Evolutionary conservation across 2,797 vertebrate species (phyloP), one percentile per base, ranked within the genome.

Genomic region (Pseudochirops cupreus): DNA sequence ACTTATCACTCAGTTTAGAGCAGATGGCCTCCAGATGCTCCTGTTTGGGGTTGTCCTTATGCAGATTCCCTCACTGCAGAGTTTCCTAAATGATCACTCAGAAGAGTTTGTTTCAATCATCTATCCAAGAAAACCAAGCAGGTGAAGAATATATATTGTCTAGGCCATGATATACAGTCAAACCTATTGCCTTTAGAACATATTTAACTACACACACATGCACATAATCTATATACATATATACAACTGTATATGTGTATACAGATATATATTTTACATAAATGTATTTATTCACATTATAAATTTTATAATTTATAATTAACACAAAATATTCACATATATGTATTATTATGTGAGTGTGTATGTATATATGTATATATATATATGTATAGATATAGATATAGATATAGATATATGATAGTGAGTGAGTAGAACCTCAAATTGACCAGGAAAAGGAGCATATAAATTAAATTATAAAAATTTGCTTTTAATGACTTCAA

Each of bases 321-420:
- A n/a, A 67, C 13, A 59, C 33, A 16, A 33, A 67, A n/a, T 59
- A 58, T 58, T 58, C 5, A 24, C 24, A 24, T 56, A 56, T 56
- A 56, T 21, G 5, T 24, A 24, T 56, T 11, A 54, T 54, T 54
- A 1, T 31, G 11, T 59, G 10, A 10, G 10, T 31, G 2, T 31
- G 11, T 10, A 31, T 31, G 2, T 14, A 1, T 33, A 33, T 0
- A n/a, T 6, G 14, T 1, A n/a, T n/a, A n/a, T 1, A n/a, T n/a
- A n/a, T 18, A n/a, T 6, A 67, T 62, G 31, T 33, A 62, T 62
- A 1, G 14, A 3, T 62, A 12, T 33, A 3, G 12, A 4, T 33
- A 33, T 31, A 31, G 3, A 5, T 62, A 4, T 33, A n/a, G n/a
- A 0, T 62, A 62, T 33, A 33, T 33, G 4, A 14, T 16, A 67